phyloP scores from a whole-genome alignment of 2,888 invertebrate species.

The Prosopocoilus inquinatus region DNA sequence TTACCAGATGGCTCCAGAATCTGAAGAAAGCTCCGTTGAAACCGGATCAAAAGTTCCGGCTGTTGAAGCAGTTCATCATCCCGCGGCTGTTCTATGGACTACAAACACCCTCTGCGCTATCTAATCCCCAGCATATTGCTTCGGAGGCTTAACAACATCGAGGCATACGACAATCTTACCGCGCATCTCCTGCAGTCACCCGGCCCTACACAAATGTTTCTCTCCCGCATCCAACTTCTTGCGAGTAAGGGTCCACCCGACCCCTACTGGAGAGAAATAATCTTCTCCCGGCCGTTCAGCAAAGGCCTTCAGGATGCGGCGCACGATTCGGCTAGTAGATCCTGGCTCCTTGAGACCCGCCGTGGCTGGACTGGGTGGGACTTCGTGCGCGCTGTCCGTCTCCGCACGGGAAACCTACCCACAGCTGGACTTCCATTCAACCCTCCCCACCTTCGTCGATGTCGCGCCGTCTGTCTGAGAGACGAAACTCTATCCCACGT shows the following conservation, averaged over 20 bases:
- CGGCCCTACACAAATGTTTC: neutral
- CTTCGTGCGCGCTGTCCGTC: conserved; percentile 22
- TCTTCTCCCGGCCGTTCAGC: conserved; percentile 3
- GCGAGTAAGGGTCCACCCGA: conserved; percentile 1
- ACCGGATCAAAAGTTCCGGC: conserved; percentile 43
- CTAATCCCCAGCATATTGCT: conserved; percentile 21
- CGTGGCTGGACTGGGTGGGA: conserved; percentile 25
- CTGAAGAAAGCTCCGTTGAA: conserved; percentile 40
- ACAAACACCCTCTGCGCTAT: neutral
- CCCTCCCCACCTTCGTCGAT: conserved; percentile 9
- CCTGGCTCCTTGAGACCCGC: conserved; percentile 20
- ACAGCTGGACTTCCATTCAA: conserved; percentile 19
- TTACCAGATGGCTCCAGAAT: conserved; percentile 28
- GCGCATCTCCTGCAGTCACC: neutral
- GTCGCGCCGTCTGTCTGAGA: conserved; percentile 15
- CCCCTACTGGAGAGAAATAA: conserved; percentile 10
- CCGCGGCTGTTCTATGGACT: conserved; percentile 29
- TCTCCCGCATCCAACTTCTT: conserved; percentile 6
- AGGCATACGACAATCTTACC: neutral
- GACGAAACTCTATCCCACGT: conserved; percentile 23
- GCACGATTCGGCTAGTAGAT: conserved; percentile 23
- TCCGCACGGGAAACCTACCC: conserved; percentile 19
- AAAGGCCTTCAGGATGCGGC: conserved; percentile 18
- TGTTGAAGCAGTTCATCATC: conserved; percentile 38
- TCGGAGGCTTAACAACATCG: neutral